Evolutionary conservation across 37 sponge, comb jelly and placozoan species (phyloP).

Genomic region (Corticium candelabrum): DNA sequence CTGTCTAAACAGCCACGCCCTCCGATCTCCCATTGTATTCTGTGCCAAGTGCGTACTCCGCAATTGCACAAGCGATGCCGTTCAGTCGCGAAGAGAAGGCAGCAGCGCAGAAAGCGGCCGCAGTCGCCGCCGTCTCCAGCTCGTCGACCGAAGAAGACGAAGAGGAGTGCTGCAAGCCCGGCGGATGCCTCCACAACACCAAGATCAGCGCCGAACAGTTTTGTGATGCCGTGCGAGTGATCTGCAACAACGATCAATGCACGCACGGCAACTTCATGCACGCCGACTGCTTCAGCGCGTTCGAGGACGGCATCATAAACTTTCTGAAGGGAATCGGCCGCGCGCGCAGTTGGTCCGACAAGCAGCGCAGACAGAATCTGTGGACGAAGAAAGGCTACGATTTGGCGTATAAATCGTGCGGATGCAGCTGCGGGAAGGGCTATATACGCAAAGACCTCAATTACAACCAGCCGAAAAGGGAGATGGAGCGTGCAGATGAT

Average conservation of each 20-base stretch:
- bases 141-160: constrained; percentile 8
- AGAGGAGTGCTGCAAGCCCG: constrained; percentile 48
- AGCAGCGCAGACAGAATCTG: constrained; percentile 79
- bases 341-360: constrained; percentile 83
- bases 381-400: constrained; percentile 96
- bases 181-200: constrained; percentile 25
- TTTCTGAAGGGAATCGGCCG: constrained; percentile 62
- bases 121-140: no score
- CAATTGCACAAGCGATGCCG: no score
- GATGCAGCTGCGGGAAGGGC: constrained; percentile 69
- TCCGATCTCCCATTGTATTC: no score
- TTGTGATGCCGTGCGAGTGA: constrained; percentile 48
- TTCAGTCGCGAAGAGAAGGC: constrained; percentile 8
- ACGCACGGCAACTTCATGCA: constrained; percentile 72
- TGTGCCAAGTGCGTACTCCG: no score
- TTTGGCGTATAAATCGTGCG: constrained; percentile 58
- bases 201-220: constrained; percentile 13
- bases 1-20: not conserved
- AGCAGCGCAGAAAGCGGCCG: constrained; percentile 9
- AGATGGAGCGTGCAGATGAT: constrained; percentile 17
- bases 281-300: constrained; percentile 47
- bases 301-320: constrained; percentile 71
- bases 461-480: constrained; percentile 6
- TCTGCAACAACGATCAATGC: constrained; percentile 70
- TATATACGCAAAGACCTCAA: constrained; percentile 52